Evolutionary conservation across 2,888 invertebrate genomes (phyloP), one percentile per base, ranked within the genome.

Genomic region (Dysmachus trigonus): DNA sequence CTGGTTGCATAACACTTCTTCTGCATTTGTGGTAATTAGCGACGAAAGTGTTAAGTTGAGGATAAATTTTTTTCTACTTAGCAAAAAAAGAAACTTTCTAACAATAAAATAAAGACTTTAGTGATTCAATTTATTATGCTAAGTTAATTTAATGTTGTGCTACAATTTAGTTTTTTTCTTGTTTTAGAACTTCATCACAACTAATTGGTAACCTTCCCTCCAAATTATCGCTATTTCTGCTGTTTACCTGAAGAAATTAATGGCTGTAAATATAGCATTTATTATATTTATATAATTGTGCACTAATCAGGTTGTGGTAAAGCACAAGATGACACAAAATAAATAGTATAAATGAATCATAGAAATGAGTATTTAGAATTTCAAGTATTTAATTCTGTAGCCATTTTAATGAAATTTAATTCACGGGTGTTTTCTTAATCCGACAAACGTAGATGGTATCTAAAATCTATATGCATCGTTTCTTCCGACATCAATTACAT

Each of bases 211-310:
- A 35, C 33, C 27, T 51, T 33, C n/a, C 22, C 47, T 79, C 79
- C 51, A 79, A 79, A 79, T 79, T 79, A 47, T 30, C 30, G 35
- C 33, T 76, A 76, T 41, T 18, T 76, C 22, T 38, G 51, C 51
- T 79, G 41, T 27, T 27, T n/a, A 51, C 51, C 30, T 79, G 22
- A 41, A 4, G 27, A 79, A 79, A 62, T 62, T 62, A 62, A 62
- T 62, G 62, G 62, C 30, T 79, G 79, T 79, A 79, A 79, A 47
- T 79, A 79, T 79, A 77, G 22, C 10, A 47, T 79, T 79, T 79
- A 47, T 79, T 79, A 47, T 41, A 35, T 41, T 76, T 33, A 73
- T 27, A 38, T 76, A 76, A 22, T 35, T 22, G 27, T 73, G 73
- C 73, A 73, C 73, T 31, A 73, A 30, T 33, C 8, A 73, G 10